Evolutionary conservation across 1,140 invertebrate genomes (phyloP), one percentile per base, ranked within the genome.

Genomic region (Andricus grossulariae): DNA sequence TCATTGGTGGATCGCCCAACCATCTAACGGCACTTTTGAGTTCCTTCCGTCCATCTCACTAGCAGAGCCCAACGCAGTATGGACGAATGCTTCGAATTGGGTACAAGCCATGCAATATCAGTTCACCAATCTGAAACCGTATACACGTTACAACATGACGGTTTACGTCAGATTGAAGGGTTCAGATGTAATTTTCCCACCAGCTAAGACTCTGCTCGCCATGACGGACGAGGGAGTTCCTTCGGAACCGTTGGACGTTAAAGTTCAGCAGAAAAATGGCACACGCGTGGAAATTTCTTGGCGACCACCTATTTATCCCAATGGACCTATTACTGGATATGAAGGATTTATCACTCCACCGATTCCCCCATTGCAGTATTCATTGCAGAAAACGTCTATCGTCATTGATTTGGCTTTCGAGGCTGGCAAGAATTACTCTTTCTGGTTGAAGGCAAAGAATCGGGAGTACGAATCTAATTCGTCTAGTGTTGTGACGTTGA

Each of bases 381-480:
- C 74, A n/a, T 78, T 88, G 0, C 77, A 85, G 16, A 90, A 90
- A 76, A 92, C 86, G 4, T 91, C 93, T 4, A 90, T 92, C 25
- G 80, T 93, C 4, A 87, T 95, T 7, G 91, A 91, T 25, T 87
- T 92, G 5, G 90, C 92, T 75, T 96, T 96, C 81, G 90, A 92
- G 72, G 92, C 93, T 18, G 92, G 93, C 19, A 89, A 85, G 5
- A 93, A 93, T 73, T 97, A 97, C 87, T 94, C 94, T 0, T 96
- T 97, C 89, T 96, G 95, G 94, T 95, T 97, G n/a, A 90, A 93
- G 0, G 95, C 95, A 3, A 92, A 92, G 60, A 96, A 96, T 85
- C 86, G 87, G 19, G 88, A 89, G 2, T 91, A 90, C 81, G 92
- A 93, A 51, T 96, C 95, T 0, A 85, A 89, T 6, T 90, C 91